Conservation (phyloP, 2,797 vertebrate species). For the Artibeus jamaicensis region DNA sequence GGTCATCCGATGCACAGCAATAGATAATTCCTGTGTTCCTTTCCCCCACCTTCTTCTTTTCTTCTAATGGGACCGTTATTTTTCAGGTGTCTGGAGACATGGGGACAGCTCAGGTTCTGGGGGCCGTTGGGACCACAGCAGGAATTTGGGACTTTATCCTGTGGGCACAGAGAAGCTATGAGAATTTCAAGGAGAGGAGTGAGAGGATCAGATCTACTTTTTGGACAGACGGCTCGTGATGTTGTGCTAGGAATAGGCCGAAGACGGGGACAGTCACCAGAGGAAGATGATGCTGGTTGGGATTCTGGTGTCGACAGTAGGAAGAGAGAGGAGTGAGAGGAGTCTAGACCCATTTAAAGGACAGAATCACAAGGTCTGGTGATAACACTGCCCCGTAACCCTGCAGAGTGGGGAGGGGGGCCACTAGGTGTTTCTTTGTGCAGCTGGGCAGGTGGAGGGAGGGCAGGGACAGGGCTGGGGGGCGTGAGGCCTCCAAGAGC, state of each 20-base stretch:
- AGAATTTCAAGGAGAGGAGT: background rate
- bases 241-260: background rate
- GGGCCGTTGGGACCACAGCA: background rate
- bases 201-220: too few species aligned
- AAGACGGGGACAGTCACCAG: background rate
- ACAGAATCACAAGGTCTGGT: too few species aligned
- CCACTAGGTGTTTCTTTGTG: background rate
- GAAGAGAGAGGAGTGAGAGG: background rate
- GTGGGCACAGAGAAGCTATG: background rate
- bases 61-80: background rate
- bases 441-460: background rate
- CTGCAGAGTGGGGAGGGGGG: too few species aligned
- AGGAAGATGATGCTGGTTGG: background rate
- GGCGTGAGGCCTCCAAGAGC: accelerated
- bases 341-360: background rate
- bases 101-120: background rate
- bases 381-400: too few species aligned
- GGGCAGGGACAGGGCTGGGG: too few species aligned
- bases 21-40: background rate
- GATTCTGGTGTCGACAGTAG: background rate
- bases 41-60: background rate
- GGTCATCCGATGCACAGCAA: background rate
- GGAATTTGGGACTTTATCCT: background rate
- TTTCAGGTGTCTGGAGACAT: background rate
- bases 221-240: background rate